Evolutionary conservation across 2,113 vertebrate species (phyloP).

Genomic region (Hemicordylus capensis): DNA sequence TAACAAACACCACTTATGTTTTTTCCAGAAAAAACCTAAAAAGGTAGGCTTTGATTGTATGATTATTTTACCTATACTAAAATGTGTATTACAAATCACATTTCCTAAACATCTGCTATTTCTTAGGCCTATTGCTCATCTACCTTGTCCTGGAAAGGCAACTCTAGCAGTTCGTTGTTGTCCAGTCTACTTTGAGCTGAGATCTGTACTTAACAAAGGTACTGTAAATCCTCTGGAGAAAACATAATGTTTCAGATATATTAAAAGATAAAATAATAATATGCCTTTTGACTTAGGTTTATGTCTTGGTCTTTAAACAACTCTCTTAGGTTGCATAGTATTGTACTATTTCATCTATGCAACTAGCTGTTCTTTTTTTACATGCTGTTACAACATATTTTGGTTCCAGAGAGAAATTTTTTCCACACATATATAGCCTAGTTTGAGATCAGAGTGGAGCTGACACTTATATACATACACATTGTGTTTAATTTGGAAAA

Average conservation of each 20-base stretch:
- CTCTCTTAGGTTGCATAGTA: background rate
- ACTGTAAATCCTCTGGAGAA: slow-evolving; percentile 14
- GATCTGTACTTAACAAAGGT: slow-evolving; percentile 79
- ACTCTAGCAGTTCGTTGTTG: slow-evolving; percentile 97
- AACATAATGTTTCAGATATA: background rate
- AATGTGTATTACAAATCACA: accelerated
- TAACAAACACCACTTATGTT: slow-evolving; percentile 93
- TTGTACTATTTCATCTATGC: background rate
- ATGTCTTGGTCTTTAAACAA: slow-evolving; percentile 9
- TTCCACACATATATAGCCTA: background rate
- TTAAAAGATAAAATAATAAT: slow-evolving; percentile 3
- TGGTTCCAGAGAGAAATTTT: background rate
- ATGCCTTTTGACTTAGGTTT: background rate
- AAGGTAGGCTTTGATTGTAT: slow-evolving; percentile 75
- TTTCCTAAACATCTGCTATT: slow-evolving; percentile 17
- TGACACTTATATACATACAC: background rate
- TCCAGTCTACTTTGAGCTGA: slow-evolving; percentile 90
- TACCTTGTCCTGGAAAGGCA: slow-evolving; percentile 91
- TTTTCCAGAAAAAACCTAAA: slow-evolving; percentile 94
- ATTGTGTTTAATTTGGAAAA: background rate
- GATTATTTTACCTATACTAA: background rate
- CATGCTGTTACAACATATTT: slow-evolving; percentile 7
- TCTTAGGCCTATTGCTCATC: slow-evolving; percentile 89
- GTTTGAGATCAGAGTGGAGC: background rate
- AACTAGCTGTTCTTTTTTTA: background rate